Conservation (phyloP, 1,140 invertebrate genomes). For the Heliconius eleuchia region DNA sequence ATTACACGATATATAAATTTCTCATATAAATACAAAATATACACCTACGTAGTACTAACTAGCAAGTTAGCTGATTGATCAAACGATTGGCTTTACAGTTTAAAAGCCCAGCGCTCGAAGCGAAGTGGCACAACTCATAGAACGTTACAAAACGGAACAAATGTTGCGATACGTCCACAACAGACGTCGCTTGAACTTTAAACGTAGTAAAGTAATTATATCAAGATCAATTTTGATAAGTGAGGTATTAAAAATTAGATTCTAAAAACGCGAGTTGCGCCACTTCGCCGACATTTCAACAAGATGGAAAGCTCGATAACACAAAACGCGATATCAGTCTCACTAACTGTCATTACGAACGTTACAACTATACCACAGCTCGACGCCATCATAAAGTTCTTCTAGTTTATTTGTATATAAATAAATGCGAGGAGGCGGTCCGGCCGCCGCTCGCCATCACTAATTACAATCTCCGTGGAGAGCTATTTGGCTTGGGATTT, state of each 20-base stretch:
- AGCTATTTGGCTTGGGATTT: constrained; percentile 59
- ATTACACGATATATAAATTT: constrained; percentile 76
- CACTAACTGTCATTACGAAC: constrained; percentile 78
- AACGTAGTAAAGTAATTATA: not conserved
- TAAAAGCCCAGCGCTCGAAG: not conserved
- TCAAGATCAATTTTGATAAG: not conserved
- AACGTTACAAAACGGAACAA: not conserved
- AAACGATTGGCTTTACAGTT: constrained; percentile 7
- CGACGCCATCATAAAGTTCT: not conserved
- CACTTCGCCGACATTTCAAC: not conserved
- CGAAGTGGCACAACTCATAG: not conserved
- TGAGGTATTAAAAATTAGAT: not conserved
- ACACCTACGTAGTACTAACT: constrained; percentile 57
- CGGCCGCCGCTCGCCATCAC: constrained; percentile 69
- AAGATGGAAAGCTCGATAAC: constrained; percentile 35
- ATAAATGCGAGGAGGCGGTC: constrained; percentile 61
- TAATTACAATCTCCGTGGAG: constrained; percentile 65
- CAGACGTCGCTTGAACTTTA: too few relatives aligned
- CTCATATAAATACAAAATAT: constrained; percentile 79
- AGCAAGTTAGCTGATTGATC: constrained; percentile 3
- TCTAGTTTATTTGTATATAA: constrained; percentile 49
- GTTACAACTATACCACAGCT: constrained; percentile 67
- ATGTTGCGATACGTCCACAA: not conserved
- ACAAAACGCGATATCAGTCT: constrained; percentile 78
- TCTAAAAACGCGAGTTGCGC: not conserved